Base-by-base conservation (phyloP, 2,797 vertebrate genomes). In the Pseudomugil gertrudae region DNA sequence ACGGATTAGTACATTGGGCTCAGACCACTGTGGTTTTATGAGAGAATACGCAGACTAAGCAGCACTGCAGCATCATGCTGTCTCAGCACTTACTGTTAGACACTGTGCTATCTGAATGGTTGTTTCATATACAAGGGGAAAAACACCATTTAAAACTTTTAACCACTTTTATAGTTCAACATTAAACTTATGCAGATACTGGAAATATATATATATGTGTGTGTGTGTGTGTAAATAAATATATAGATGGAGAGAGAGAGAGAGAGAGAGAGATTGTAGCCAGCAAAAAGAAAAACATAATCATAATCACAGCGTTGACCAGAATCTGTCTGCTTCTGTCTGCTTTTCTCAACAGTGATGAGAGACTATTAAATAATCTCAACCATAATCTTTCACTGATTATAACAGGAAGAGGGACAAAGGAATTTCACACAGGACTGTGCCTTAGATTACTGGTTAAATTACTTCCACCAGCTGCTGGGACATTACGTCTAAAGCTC, bases 271-370 rank as follows among this genome's bases (percentile, higher is more conserved):
- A 57, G 51, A 48, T 59, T 57, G 54, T 35, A 66, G 63, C 76
- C 74, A 74, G 78, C 47, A 69, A 63, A 65, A 60, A 78, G 69
- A 65, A 55, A 56, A 71, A 52, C 59, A 56, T 14, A 13, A 3
- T 36, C 35, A 13, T 9, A 59, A 57, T 73, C 74, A 70, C 77
- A 66, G 56, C 77, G 75, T 47, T n/a, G 51, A 79, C 82, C 66
- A 57, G 24, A 78, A 70, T 72, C 15, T 1, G 63, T 48, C 2
- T 43, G 3, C 45, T 47, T 74, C 78, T 83, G 86, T 84, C 83
- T 83, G 80, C 63, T 78, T 52, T 30, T 36, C 68, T 67, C 21
- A 52, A 61, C 17, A 35, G 21, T 4, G 36, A 40, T 19, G 3
- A 43, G 40, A 43, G 19, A n/a, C 8, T 5, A 5, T n/a, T 8